Base-by-base conservation (phyloP, 92 coral and sea anemone genomes). In the Muricea muricata region DNA sequence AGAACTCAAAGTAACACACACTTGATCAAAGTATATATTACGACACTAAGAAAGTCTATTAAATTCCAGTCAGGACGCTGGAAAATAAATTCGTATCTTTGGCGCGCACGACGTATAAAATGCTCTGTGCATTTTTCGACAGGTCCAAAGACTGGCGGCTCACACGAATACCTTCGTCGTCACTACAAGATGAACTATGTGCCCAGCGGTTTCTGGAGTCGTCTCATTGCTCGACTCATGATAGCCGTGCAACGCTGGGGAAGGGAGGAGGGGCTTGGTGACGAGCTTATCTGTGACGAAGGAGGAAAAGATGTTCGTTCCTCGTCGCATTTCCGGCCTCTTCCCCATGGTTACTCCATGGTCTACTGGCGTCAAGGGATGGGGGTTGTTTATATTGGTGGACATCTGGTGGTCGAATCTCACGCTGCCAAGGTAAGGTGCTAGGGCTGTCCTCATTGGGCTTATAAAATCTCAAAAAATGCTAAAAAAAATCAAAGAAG, bases 141-240 rank as follows among this genome's bases (percentile, higher is more conserved):
- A 70, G 55, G 39, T 4, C 37, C 26, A 70, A 70, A 35, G 15
- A 2, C 76, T 14, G 4, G 32, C 18, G 48, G 21, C 40, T 39
- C 74, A 18, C 57, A 87, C 48, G 91, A 80, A 63, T 85, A 87
- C 14, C 91, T 93, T 18, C 70, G 87, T 17, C 88, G 97, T 26
- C 86, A 87, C 73, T 93, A 93, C 56, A 86, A 96, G 92, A 96
- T 96, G 98, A 91, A 91, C 50, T 96, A 96, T 87, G 93, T 93
- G 24, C 99, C 99, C 56, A 96, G 99, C 73, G 99, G 99, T 37
- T 93, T 96, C 79, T 96, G 99, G 99, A 96, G 99, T 75, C 96
- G 99, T 21, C 94, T 96, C 46, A 94, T 96, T 37, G 93, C 99
- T 73, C 89, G 99, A 87, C 94, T 96, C 13, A 93, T 96, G 87